phyloP scores from a whole-genome alignment of 2,797 vertebrate species.

The Hippopotamyrus pictus region DNA sequence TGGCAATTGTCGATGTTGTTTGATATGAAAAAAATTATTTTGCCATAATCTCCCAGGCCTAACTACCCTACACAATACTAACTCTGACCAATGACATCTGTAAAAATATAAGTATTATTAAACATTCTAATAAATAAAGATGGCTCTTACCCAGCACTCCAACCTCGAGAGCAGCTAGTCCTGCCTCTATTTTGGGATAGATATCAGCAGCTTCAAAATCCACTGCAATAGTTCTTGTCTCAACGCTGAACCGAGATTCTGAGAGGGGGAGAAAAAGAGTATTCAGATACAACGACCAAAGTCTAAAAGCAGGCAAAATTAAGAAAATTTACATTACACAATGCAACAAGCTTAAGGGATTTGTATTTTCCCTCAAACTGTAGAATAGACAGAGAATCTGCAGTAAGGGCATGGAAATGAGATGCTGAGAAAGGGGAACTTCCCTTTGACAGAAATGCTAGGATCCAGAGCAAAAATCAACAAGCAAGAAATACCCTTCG shows the following conservation, averaged over 20 bases:
- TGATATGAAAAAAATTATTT: neutral
- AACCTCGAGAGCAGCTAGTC: conserved; percentile 74
- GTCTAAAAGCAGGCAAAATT: neutral
- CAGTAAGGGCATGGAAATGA: neutral
- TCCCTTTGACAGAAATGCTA: neutral
- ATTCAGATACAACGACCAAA: neutral
- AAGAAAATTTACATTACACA: neutral
- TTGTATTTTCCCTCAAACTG: neutral
- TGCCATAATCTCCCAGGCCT: neutral
- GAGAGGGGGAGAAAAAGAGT: neutral
- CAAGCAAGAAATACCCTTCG: neutral
- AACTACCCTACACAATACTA: neutral
- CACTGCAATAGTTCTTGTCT: conserved; percentile 79
- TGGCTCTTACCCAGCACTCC: conserved; percentile 71
- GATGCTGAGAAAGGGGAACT: neutral
- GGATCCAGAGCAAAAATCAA: neutral
- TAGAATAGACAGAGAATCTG: neutral
- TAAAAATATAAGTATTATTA: neutral
- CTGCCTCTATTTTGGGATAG: conserved; percentile 73
- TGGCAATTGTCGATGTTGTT: neutral
- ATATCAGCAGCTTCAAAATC: conserved; percentile 76
- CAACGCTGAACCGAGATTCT: conserved; percentile 77
- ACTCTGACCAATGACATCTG: neutral
- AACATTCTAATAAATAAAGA: neutral
- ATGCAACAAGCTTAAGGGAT: neutral